Evolutionary conservation across 2,888 invertebrate species (phyloP).

Genomic region (Apoda limacodes): DNA sequence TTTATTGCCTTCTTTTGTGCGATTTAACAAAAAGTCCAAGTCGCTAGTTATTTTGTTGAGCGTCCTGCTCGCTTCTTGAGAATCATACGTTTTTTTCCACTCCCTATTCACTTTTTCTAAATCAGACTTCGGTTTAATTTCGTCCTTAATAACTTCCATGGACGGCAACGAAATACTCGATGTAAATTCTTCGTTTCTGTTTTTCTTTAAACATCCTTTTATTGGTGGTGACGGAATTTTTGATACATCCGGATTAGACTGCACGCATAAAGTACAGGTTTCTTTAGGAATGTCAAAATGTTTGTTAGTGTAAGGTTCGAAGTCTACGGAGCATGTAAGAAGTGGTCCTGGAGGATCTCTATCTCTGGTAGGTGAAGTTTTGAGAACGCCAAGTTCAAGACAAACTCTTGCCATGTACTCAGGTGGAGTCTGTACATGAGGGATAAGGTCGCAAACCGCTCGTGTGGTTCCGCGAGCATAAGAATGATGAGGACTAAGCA

Average conservation of each 20-base stretch:
- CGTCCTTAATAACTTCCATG: constrained; percentile 36
- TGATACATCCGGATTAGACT: constrained; percentile 53
- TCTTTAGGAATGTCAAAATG: constrained; percentile 42
- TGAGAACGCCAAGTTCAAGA: constrained; percentile 62
- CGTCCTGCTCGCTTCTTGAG: constrained; percentile 71
- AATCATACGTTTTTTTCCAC: constrained; percentile 48
- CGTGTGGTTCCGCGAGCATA: constrained; percentile 29
- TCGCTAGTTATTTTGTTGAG: constrained; percentile 85
- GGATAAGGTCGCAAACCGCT: constrained; percentile 55
- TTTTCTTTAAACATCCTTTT: constrained; percentile 60
- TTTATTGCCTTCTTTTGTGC: constrained; percentile 51
- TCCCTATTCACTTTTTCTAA: constrained; percentile 49
- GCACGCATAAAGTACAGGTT: constrained; percentile 49
- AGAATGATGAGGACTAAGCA: constrained; percentile 34
- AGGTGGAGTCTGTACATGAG: constrained; percentile 22
- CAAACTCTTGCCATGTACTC: constrained; percentile 62
- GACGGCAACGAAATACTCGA: constrained; percentile 51
- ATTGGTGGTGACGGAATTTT: constrained; percentile 47
- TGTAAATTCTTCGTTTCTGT: constrained; percentile 31
- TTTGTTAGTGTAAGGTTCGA: constrained; percentile 41
- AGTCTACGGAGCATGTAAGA: constrained; percentile 44
- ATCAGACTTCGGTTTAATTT: constrained; percentile 36
- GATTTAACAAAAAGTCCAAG: constrained; percentile 83
- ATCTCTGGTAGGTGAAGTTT: constrained; percentile 28
- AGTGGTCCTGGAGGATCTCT: constrained; percentile 29